Base-by-base conservation (phyloP, 2,113 vertebrate genomes). In the Struthio camelus region DNA sequence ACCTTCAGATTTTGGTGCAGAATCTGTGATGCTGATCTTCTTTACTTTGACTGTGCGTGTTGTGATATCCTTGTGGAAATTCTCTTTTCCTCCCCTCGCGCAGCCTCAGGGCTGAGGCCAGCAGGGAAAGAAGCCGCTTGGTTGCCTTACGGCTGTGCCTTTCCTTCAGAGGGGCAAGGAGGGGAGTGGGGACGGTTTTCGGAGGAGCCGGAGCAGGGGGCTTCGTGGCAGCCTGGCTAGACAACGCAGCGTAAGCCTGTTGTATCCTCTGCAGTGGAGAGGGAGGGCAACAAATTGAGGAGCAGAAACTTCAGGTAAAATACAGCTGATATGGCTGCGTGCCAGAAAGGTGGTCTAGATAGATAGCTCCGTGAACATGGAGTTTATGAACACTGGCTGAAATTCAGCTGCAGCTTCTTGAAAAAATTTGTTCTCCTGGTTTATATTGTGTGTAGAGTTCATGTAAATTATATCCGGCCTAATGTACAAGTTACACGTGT, bases 251-350 rank as follows among this genome's bases (percentile, higher is more conserved):
- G 6, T 11, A 16, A 93, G 4, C 30, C 62, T 85, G 12, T 42
- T 61, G 48, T 48, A 30, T 24, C 51, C 65, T 75, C 36, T 48
- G 61, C 28, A 40, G 1, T 11, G 42, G 65, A 56, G 15, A 2
- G 5, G 23, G 14, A 5, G 18, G 23, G 8, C 44, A 92, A 40
- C 17, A 66, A 54, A 38, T 2, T 19, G 38, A 69, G 58, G 44
- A 93, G 64, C 24, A 32, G 54, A 78, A 79, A 59, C 42, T 67
- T 90, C n/a, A 71, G 36, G 38, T 67, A 42, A 71, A 72, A 46
- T 18, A 15, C 11, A 80, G 61, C 42, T 20, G 42, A 9, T n/a
- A 11, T 0, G 0, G 19, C n/a, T 78, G 14, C 5, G 1, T 71
- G 61, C 69, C 80, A 81, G 14, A 86, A 78, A 79, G 46, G 62